Conservation (phyloP, 2,113 vertebrate species). For the Etia nguti region DNA sequence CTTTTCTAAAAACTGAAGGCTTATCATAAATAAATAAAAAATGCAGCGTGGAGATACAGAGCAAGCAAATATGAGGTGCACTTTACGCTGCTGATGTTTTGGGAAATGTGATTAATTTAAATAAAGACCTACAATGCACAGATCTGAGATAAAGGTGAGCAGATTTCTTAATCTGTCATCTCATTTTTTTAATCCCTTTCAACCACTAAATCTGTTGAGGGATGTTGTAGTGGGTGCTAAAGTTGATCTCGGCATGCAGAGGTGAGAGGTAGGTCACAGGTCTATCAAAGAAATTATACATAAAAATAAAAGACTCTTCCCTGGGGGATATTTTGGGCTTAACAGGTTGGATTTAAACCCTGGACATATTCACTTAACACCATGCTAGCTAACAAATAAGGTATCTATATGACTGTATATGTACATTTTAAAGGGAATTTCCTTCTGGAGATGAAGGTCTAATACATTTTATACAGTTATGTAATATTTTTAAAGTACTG, state of each 20-base stretch:
- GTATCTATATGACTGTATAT: background rate
- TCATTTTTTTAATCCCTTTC: background rate
- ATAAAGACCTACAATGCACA: background rate
- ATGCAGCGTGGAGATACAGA: background rate
- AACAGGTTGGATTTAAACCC: background rate
- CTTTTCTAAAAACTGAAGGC: background rate
- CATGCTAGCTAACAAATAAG: background rate
- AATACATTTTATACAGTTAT: background rate
- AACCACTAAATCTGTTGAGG: background rate
- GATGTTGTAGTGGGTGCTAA: background rate
- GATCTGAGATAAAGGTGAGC: background rate
- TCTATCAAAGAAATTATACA: background rate
- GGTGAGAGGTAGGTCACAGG: background rate
- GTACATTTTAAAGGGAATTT: background rate
- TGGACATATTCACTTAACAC: background rate
- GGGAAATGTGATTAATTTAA: background rate
- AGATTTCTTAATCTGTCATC: background rate
- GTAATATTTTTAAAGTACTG: background rate
- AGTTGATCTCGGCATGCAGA: background rate
- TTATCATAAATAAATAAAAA: background rate
- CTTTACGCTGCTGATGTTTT: background rate
- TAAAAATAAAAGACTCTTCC: background rate
- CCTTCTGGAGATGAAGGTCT: background rate
- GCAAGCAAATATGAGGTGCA: background rate
- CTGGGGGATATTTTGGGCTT: background rate